Evolutionary conservation across 2,888 invertebrate species (phyloP), one percentile per base, ranked within the genome.

Genomic region (Lapara coniferarum): DNA sequence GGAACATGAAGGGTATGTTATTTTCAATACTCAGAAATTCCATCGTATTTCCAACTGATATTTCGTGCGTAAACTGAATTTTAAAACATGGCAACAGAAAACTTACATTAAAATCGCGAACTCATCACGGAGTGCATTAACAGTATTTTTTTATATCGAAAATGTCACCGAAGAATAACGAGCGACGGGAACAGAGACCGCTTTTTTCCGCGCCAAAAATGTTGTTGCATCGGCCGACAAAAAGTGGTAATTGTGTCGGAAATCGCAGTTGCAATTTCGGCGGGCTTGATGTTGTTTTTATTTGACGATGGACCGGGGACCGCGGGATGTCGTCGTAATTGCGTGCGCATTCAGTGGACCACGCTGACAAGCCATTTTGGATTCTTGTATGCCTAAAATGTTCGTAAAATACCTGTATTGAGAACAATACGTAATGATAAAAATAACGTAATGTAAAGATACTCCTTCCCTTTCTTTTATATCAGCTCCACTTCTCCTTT

Each of bases 181-280:
- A 69, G 66, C 66, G 55, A 14, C 44, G 57, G 66, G 57, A 69
- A 25, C 16, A 10, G 51, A 25, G 67, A 8, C 55, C 73, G 71
- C 70, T 78, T 81, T 82, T 82, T 81, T 83, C 76, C 66, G 30
- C 37, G 72, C 74, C 81, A 78, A 81, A 83, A 79, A 84, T 85
- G 79, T 83, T 86, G 85, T 83, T 81, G 82, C 81, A 81, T 81
- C 83, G 82, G 77, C 77, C 77, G 76, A 78, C 82, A 89, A 90
- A 89, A 90, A 89, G 81, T 81, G 81, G 88, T 89, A 89, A 90
- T 87, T 87, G 85, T 82, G 80, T 80, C 79, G 81, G 81, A 82
- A 82, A 86, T 82, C 84, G 84, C 82, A 76, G 84, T 79, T 82
- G 89, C 86, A 89, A 90, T 89, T 89, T 84, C 83, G 83, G 82